phyloP scores from a whole-genome alignment of 2,797 vertebrate species.

The Sebastes trivittatus region DNA sequence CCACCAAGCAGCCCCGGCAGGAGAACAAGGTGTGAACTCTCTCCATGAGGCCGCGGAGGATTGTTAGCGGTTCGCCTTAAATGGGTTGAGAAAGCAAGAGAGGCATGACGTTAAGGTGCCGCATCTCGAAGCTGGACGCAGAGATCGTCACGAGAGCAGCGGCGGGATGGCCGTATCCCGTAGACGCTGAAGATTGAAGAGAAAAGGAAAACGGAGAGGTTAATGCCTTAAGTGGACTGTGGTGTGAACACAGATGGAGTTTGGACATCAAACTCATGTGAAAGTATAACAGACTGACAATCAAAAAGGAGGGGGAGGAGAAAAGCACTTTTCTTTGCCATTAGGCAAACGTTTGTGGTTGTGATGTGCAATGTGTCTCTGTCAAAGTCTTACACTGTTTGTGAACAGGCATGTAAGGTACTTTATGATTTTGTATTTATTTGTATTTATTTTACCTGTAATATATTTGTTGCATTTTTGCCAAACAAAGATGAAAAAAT shows the following conservation, averaged over 20 bases:
- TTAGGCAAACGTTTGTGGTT: constrained; percentile 33
- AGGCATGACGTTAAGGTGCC: constrained; percentile 6
- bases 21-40: constrained; percentile 61
- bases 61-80: constrained; percentile 22
- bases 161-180: not conserved
- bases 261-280: not conserved
- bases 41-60: not conserved
- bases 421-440: constrained; percentile 60
- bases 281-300: constrained; percentile 27
- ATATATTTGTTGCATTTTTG: constrained; percentile 51
- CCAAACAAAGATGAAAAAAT: constrained; percentile 22
- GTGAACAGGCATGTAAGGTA: constrained; percentile 16
- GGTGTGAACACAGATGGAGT: not conserved
- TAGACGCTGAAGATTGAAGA: not conserved
- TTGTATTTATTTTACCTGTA: constrained; percentile 64
- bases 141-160: not conserved
- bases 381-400: constrained; percentile 38
- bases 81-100: constrained; percentile 17
- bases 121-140: constrained; percentile 13
- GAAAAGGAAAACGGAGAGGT: not conserved
- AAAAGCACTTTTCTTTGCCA: constrained; percentile 56
- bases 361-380: constrained; percentile 49
- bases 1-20: constrained; percentile 27
- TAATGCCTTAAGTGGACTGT: constrained; percentile 17
- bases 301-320: constrained; percentile 4